Conservation (phyloP, 2,113 vertebrate genomes). For the Collichthys lucidus region DNA sequence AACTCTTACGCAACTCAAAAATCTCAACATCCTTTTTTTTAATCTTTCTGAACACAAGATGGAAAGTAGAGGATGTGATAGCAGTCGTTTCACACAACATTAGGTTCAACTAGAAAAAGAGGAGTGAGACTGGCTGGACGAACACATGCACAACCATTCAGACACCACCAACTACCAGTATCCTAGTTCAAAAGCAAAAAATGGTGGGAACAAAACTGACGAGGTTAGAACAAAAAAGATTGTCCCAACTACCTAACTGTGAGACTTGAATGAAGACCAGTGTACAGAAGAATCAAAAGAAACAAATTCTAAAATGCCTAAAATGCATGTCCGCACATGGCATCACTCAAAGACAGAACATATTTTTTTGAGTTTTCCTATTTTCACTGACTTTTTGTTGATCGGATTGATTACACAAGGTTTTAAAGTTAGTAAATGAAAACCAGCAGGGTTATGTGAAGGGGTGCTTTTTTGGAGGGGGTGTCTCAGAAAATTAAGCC, state of each 20-base stretch:
- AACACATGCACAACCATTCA: conserved; percentile 95
- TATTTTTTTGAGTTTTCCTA: conserved; percentile 72
- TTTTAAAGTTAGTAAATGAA: conserved; percentile 81
- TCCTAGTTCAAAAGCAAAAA: conserved; percentile 90
- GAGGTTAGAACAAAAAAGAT: conserved; percentile 77
- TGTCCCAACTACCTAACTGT: conserved; percentile 85
- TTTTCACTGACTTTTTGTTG: conserved; percentile 68
- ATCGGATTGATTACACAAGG: conserved; percentile 79
- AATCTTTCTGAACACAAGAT: conserved; percentile 85
- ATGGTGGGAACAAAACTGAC: conserved; percentile 85
- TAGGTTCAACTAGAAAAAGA: conserved; percentile 85
- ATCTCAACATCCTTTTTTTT: conserved; percentile 55
- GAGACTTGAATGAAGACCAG: conserved; percentile 89
- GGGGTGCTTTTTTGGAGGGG: conserved; percentile 83
- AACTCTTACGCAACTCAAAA: conserved; percentile 61
- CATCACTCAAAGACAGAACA: conserved; percentile 84
- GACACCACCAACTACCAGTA: conserved; percentile 89
- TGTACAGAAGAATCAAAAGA: conserved; percentile 89
- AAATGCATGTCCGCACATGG: conserved; percentile 86
- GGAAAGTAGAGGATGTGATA: conserved; percentile 78
- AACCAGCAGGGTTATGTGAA: conserved; percentile 85
- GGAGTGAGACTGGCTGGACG: conserved; percentile 89
- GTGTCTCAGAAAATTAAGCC: conserved; percentile 85
- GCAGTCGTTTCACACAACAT: conserved; percentile 80
- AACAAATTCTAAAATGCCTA: conserved; percentile 85